These are phyloP conservation scores for Entomyzon cyanotis DNA, from an alignment of 2,113 vertebrate species.

Conservation along the genomic window DNA sequence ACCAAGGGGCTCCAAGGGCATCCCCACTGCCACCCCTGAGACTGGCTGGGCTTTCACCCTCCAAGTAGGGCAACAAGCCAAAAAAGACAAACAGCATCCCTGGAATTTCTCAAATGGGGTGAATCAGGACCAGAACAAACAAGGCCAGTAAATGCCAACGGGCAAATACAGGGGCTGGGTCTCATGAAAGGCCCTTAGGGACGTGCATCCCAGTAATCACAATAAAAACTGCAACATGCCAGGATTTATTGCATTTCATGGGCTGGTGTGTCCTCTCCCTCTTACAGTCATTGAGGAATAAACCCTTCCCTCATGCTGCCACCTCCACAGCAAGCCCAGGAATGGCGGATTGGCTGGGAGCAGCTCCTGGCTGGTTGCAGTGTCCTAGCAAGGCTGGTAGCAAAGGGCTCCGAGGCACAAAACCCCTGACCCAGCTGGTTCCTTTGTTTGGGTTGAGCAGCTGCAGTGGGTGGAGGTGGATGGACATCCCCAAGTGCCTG, in stretches of 20 bases:
- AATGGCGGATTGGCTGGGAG: accelerated
- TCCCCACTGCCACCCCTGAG: background rate
- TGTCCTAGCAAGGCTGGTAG: background rate
- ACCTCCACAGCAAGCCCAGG: background rate
- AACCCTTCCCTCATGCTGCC: background rate
- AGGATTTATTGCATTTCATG: background rate
- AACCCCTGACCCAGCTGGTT: accelerated
- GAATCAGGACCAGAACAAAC: background rate
- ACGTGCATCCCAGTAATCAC: background rate
- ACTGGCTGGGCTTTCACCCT: background rate
- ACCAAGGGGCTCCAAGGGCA: background rate
- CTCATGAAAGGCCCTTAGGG: background rate
- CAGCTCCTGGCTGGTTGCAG: background rate
- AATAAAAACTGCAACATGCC: background rate
- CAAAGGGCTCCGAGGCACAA: background rate
- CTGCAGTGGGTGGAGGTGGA: background rate
- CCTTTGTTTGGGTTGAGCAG: background rate
- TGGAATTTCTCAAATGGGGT: background rate
- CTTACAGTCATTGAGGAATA: accelerated
- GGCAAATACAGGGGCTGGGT: background rate
- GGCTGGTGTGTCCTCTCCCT: background rate
- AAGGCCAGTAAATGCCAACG: background rate
- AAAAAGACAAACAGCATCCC: background rate
- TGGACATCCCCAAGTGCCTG: background rate
- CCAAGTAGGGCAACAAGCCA: accelerated